Base-by-base conservation (phyloP, 2,113 vertebrate species). In the Panthera leo region DNA sequence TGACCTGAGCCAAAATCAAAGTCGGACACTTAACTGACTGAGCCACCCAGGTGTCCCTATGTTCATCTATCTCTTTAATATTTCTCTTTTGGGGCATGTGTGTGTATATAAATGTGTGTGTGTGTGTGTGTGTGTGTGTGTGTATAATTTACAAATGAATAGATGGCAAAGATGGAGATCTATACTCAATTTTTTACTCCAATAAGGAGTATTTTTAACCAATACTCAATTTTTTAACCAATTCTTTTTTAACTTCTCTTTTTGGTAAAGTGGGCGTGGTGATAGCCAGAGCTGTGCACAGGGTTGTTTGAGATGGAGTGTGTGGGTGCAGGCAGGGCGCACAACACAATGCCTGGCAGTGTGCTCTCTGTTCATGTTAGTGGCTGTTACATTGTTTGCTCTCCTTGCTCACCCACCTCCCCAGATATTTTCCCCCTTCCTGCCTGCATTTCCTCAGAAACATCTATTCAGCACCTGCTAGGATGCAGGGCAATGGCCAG, bases 271-370 rank as follows among this genome's bases (percentile, higher is more conserved):
- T 15, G 36, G 14, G 23, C 48, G 2, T 31, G 29, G 15, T 4
- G 3, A 15, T 6, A 5, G 11, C 11, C 29, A 18, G 1, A 42
- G 39, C 6, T 18, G 21, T 4, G 51, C 21, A 0, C 15, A 23
- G 51, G 6, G 53, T 68, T 51, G 14, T n/a, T 21, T 34, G n/a
- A 53, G 75, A 21, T 14, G 4, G 39, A 18, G 53, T 2, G 36
- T 51, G 58, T 0, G 2, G 18, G 4, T 10, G 11, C 12, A 23
- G 68, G 76, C 12, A 34, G n/a, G 12, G 55, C 5, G 0, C n/a
- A 1, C 4, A 13, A 70, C 34, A 8, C 19, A 1, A 21, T 1
- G 5, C 78, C 55, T 3, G 5, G 19, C 3, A 2, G 0, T 19
- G 79, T 0, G 0, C 34, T 55, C 51, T 13, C 4, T 3, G 13